Conservation (phyloP, 2,797 vertebrate species). For the Cynopterus sphinx region DNA sequence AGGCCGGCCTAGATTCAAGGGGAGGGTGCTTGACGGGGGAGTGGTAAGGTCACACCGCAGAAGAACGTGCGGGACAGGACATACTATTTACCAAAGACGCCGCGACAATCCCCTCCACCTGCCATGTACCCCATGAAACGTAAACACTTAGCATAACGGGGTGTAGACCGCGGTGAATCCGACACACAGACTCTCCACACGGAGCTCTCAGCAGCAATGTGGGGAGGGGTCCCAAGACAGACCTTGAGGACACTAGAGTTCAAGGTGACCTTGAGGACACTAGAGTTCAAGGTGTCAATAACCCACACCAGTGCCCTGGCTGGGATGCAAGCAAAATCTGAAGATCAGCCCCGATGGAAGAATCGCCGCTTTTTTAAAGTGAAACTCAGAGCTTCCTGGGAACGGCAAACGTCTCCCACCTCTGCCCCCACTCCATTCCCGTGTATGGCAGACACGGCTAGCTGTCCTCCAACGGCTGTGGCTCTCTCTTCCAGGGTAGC, state of each 20-base stretch:
- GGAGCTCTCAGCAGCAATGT: background rate
- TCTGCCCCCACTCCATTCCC: background rate
- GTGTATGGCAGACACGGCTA: accelerated
- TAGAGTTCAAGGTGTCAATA: too few species aligned
- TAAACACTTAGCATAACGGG: accelerated
- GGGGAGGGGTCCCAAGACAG: background rate
- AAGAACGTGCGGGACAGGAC: background rate
- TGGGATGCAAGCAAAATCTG: background rate
- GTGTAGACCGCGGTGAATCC: background rate
- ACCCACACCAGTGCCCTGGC: background rate
- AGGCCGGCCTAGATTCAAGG: background rate
- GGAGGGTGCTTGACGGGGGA: background rate
- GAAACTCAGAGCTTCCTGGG: background rate
- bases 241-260: background rate
- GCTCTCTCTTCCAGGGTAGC: background rate
- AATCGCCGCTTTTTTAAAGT: background rate
- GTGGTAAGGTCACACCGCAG: background rate
- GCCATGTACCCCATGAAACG: background rate
- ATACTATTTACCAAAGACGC: background rate
- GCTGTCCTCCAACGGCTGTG: too few species aligned
- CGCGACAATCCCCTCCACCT: too few species aligned
- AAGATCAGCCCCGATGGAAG: background rate
- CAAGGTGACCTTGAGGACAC: background rate
- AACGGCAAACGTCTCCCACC: background rate
- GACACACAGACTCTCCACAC: too few species aligned